These are phyloP conservation scores for Meloidogyne chitwoodi DNA, from an alignment of 1,140 invertebrate species.

Conservation along the genomic window DNA sequence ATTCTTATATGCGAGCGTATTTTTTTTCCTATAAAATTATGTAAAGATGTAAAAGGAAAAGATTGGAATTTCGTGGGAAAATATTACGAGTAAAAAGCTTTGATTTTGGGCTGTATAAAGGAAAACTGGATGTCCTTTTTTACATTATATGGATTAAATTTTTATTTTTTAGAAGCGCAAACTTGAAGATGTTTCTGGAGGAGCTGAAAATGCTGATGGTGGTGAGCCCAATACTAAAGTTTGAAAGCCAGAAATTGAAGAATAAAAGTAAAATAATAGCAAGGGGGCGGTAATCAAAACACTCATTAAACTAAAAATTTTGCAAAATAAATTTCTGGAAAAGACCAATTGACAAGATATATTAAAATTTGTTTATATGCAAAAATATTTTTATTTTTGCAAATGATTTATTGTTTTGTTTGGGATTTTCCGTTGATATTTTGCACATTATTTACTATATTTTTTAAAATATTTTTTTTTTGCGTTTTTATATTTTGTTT, in stretches of 20 bases:
- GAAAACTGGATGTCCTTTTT: too few relatives aligned
- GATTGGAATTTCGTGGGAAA: too few relatives aligned
- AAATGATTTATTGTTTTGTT: not conserved
- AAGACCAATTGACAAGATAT: not conserved
- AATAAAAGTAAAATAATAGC: not conserved
- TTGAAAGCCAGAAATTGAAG: not conserved
- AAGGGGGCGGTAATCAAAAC: not conserved
- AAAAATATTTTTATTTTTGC: not conserved
- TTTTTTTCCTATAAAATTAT: too few relatives aligned
- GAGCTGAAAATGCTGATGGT: not conserved
- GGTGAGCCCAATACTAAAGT: slow-evolving; percentile 8
- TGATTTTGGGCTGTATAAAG: too few relatives aligned
- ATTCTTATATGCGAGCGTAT: too few relatives aligned
- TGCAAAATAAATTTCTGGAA: not conserved
- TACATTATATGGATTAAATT: too few relatives aligned
- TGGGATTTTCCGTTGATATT: not conserved
- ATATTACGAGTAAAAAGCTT: too few relatives aligned
- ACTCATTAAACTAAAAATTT: not conserved
- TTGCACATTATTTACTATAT: not conserved
- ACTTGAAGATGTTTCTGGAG: slow-evolving; percentile 6
- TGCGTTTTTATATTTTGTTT: not conserved
- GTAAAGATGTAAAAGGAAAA: too few relatives aligned
- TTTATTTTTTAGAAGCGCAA: slow-evolving; percentile 30
- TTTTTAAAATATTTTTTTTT: not conserved
- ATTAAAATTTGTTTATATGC: not conserved